These are phyloP conservation scores for Antechinus stuartii DNA, from an alignment of 2,113 vertebrate genomes.

Conservation along the genomic window DNA sequence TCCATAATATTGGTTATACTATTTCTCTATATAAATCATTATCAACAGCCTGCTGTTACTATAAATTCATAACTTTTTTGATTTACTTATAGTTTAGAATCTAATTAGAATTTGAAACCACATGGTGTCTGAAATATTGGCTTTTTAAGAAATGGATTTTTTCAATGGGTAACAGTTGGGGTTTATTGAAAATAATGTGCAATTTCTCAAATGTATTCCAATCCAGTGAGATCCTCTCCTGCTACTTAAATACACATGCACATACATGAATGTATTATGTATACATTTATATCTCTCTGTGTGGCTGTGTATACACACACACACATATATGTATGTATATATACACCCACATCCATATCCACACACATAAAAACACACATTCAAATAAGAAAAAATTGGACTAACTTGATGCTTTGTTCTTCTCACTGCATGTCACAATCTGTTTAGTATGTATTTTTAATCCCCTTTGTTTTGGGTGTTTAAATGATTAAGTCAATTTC, in stretches of 20 bases:
- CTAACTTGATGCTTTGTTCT: background rate
- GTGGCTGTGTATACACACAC: background rate
- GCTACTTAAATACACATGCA: background rate
- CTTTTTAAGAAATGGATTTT: background rate
- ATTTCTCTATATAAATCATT: background rate
- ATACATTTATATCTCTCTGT: background rate
- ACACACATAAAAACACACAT: background rate
- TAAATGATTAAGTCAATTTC: background rate
- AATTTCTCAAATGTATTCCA: background rate
- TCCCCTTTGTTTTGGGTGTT: background rate
- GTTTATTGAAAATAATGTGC: background rate
- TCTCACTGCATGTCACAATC: background rate
- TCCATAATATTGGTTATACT: background rate
- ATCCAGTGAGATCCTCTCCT: background rate
- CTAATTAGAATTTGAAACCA: background rate
- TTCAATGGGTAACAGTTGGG: background rate
- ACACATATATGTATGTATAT: background rate
- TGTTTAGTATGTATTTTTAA: background rate
- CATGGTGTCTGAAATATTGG: background rate
- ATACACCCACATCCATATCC: too few species aligned
- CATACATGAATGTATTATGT: background rate
- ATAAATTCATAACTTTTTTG: background rate
- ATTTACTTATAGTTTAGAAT: background rate
- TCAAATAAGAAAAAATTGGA: background rate
- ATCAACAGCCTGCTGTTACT: background rate